These are phyloP conservation scores for Andrena bucephala DNA, from an alignment of 2,888 invertebrate genomes.

Conservation along the genomic window DNA sequence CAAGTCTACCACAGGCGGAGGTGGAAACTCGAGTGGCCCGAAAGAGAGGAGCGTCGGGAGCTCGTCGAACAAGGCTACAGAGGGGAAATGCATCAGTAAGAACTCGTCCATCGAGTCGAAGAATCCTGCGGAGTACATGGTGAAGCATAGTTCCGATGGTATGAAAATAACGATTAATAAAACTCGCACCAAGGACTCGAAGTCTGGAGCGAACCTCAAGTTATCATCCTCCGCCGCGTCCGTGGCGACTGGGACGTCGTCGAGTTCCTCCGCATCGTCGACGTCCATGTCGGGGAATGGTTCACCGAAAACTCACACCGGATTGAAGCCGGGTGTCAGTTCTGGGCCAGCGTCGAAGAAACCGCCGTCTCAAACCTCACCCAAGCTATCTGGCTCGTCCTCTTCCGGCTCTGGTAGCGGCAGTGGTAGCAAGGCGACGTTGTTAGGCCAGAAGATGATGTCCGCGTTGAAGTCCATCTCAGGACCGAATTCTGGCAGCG, in stretches of 20 bases:
- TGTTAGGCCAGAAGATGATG: slow-evolving; percentile 79
- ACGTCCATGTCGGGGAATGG: slow-evolving; percentile 84
- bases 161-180: slow-evolving; percentile 97
- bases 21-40: slow-evolving; percentile 85
- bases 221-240: slow-evolving; percentile 72
- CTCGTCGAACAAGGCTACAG: slow-evolving; percentile 79
- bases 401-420: slow-evolving; percentile 69
- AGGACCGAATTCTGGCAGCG: slow-evolving; percentile 74
- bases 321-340: slow-evolving; percentile 93
- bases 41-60: slow-evolving; percentile 80
- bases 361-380: slow-evolving; percentile 86
- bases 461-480: slow-evolving; percentile 79
- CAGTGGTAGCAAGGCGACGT: slow-evolving; percentile 82
- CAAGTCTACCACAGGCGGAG: slow-evolving; percentile 85
- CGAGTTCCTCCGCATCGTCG: slow-evolving; percentile 86
- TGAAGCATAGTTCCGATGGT: slow-evolving; percentile 94
- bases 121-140: slow-evolving; percentile 93
- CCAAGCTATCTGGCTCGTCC: slow-evolving; percentile 75
- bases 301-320: slow-evolving; percentile 93
- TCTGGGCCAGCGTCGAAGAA: slow-evolving; percentile 95
- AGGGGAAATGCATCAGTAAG: slow-evolving; percentile 80
- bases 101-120: slow-evolving; percentile 86
- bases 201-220: slow-evolving; percentile 81
- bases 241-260: slow-evolving; percentile 73
- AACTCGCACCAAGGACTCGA: slow-evolving; percentile 91